Percentiles rank a stretch among this genome's conserved stretches.
Evolutionary conservation across 2,797 vertebrate species (phyloP).

Genomic region (Synaphobranchus kaupii): DNA sequence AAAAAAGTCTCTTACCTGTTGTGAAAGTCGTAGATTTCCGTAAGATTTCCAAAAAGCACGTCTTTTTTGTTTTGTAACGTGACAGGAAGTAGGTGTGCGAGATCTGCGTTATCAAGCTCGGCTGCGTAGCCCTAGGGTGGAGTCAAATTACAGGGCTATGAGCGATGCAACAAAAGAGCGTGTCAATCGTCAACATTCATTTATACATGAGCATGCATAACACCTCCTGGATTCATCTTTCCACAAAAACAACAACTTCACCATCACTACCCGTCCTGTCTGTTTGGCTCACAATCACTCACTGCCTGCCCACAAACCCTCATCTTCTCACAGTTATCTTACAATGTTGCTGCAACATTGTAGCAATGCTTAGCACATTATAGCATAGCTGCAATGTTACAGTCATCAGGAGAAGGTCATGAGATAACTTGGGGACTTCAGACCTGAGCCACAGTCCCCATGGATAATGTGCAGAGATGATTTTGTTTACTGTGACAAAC

Average conservation of each 20-base stretch:
- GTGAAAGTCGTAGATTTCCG: slow-evolving; percentile 91
- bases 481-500: not conserved
- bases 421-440: not conserved
- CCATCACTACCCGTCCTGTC: not conserved
- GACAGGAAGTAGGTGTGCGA: slow-evolving; percentile 85
- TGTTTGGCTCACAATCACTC: too few species aligned
- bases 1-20: slow-evolving; percentile 74
- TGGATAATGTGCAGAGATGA: not conserved
- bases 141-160: not conserved
- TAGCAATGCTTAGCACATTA: not conserved
- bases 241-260: not conserved
- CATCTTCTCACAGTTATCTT: not conserved
- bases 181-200: not conserved
- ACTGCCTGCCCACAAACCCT: too few species aligned
- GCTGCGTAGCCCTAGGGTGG: slow-evolving; percentile 83
- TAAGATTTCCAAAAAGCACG: slow-evolving; percentile 90
- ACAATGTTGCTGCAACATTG: not conserved
- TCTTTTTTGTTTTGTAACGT: slow-evolving; percentile 87
- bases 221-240: not conserved
- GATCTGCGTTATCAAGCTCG: slow-evolving; percentile 86
- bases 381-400: not conserved
- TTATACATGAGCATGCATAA: not conserved
- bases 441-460: not conserved
- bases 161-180: too few species aligned
- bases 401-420: not conserved